A percentile compares a stretch with the other conserved stretches of the same genome.
Evolutionary conservation across 1,140 invertebrate genomes (phyloP).

Genomic region (Drosophila novamexicana): DNA sequence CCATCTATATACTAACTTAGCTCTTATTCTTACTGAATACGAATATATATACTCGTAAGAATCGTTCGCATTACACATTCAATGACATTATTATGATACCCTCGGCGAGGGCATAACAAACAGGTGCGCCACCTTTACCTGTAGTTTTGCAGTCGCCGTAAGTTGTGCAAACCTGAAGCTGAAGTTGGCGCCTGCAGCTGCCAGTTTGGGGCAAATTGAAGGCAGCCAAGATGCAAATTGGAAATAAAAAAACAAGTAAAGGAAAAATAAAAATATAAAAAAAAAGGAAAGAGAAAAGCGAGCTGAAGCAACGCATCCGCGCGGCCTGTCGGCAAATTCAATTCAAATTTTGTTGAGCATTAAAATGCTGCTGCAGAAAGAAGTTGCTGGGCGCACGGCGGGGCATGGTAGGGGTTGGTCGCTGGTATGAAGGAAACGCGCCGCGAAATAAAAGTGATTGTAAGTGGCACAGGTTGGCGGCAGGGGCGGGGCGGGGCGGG

Average conservation of each 20-base stretch:
- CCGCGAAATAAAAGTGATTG: constrained; percentile 78
- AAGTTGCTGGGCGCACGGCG: constrained; percentile 48
- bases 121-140: constrained; percentile 16
- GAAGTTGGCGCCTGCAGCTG: constrained; percentile 62
- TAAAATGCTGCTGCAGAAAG: constrained; percentile 71
- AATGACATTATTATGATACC: no score
- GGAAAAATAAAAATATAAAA: background rate
- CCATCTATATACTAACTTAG: no score
- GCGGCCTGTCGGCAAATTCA: constrained; percentile 74
- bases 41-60: no score
- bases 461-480: constrained; percentile 63
- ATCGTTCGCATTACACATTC: no score
- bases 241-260: constrained; percentile 21
- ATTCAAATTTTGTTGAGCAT: constrained; percentile 82
- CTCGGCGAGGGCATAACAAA: background rate
- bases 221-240: constrained; percentile 66
- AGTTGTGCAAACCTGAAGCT: constrained; percentile 18
- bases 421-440: constrained; percentile 38
- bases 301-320: constrained; percentile 54
- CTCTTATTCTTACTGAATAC: no score
- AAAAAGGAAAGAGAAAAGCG: constrained; percentile 2
- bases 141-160: constrained; percentile 12
- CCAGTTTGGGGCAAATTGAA: constrained; percentile 54
- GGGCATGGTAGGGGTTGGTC: background rate
- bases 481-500: background rate